Base-by-base conservation (phyloP, 2,888 invertebrate genomes). In the Fragum sueziense region DNA sequence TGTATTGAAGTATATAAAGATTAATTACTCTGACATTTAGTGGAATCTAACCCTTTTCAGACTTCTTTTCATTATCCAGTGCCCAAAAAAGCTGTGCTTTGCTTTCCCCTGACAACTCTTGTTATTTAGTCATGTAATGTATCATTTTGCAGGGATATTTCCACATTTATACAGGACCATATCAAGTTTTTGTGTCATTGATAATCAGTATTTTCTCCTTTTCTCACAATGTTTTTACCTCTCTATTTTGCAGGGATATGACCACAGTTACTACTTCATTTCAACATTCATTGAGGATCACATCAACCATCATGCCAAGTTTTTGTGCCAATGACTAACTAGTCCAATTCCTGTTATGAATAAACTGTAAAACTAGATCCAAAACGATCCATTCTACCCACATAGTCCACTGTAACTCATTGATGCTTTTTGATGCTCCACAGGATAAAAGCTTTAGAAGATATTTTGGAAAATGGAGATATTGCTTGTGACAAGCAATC, bases 221-320 rank as follows among this genome's bases (percentile, higher is more conserved):
- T 27, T 57, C 7, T 3, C 14, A 27, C 7, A 25, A 2, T 27
- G 27, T 22, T 67, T 7, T 37, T 51, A 70, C 22, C 47, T 54
- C 65, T 70, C 85, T 74, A 67, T 74, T 61, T 89, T 91, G 41
- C 88, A 93, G 85, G 97, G 96, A 22, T 99, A 99, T 91, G 98
- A 99, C 93, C 99, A 99, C 94, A 96, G 97, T 65, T 99, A 99
- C 91, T 99, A 95, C 91, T 98, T 97, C 91, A 96, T 99, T 85
- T 95, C 98, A 0, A 95, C 97, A 0, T 99, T 97, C 93, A 96
- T 99, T 71, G 97, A 95, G 57, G 98, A 99, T 91, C 99, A 99
- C 92, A 95, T 99, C 79, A 95, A 95, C 76, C 97, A 97, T 93
- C 99, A 99, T 93, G 95, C 96, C 2, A 96, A 96, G 91, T 95